Evolutionary conservation across 2,888 invertebrate species (phyloP), one percentile per base, ranked within the genome.

Genomic region (Nudaria mundana): DNA sequence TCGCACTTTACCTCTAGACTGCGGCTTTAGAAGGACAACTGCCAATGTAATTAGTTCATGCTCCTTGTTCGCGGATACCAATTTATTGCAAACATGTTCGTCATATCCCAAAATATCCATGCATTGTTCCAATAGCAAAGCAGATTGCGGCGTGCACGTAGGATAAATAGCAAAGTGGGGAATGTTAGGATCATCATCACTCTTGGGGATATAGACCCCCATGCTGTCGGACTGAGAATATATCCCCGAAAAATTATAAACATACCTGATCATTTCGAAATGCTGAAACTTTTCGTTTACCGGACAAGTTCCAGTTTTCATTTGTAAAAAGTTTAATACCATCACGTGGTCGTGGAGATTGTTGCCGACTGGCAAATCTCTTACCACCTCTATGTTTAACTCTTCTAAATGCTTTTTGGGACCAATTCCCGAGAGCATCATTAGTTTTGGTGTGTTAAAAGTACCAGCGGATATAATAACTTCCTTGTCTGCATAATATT

Each of bases 101-200:
- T 63, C 58, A 18, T 78, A 73, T 2, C 80, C 79, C 3, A 81
- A 30, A 8, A 67, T 35, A 1, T 42, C 44, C 0, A 49, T 3
- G 30, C 85, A 86, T 0, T 58, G 47, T 0, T 58, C 35, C 32
- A 71, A 70, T 34, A 73, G 71, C 0, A 54, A 35, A 2, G 50
- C 49, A 2, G 50, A 48, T 4, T 56, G 38, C 0, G 78, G 63
- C 14, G 68, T 40, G 35, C 85, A 85, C 2, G 66, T 53, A 0
- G 85, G 83, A 29, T 84, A 85, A 18, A 82, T 69, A 0, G 71
- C 81, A 34, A 81, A 82, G 30, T 84, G 75, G 1, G 86, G 83
- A 1, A 71, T 59, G 11, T 71, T 68, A 0, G 55, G 49, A 0
- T 56, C 41, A 0, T 51, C 50, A 2, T 42, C 44, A 1, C 60